Percentiles rank a stretch among this genome's conserved stretches.
phyloP scores from a whole-genome alignment of 2,888 invertebrate species.

The Nowickia ferox region DNA sequence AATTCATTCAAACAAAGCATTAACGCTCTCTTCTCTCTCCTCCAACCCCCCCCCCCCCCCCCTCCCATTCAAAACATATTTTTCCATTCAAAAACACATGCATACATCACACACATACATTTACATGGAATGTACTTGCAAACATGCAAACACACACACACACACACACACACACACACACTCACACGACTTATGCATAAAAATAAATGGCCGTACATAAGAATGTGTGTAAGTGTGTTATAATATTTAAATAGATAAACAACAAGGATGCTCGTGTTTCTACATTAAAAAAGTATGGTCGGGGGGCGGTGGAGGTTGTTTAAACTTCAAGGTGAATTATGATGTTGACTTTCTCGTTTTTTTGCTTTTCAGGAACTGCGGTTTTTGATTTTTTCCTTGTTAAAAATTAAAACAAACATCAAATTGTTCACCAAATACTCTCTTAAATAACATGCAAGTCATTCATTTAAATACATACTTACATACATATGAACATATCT shows the following conservation, averaged over 20 bases:
- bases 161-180: too few relatives aligned
- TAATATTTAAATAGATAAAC: constrained; percentile 39
- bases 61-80: not conserved
- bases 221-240: not conserved
- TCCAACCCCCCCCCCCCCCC: not conserved
- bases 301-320: constrained; percentile 19
- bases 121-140: not conserved
- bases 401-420: constrained; percentile 51
- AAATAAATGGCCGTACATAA: too few relatives aligned
- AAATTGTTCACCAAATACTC: constrained; percentile 19
- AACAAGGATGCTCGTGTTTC: not conserved
- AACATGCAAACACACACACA: not conserved
- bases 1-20: constrained; percentile 83
- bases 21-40: constrained; percentile 78
- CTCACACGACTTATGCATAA: too few relatives aligned
- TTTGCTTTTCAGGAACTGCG: constrained; percentile 23
- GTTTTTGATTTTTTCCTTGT: constrained; percentile 22
- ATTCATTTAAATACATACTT: not conserved
- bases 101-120: not conserved
- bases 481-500: too few relatives aligned
- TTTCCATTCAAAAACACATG: not conserved
- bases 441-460: constrained; percentile 43
- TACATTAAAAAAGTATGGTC: not conserved
- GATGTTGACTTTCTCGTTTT: constrained; percentile 27
- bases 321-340: constrained; percentile 51